phyloP scores from a whole-genome alignment of 1,140 invertebrate species.

The Drosophila takahashii region DNA sequence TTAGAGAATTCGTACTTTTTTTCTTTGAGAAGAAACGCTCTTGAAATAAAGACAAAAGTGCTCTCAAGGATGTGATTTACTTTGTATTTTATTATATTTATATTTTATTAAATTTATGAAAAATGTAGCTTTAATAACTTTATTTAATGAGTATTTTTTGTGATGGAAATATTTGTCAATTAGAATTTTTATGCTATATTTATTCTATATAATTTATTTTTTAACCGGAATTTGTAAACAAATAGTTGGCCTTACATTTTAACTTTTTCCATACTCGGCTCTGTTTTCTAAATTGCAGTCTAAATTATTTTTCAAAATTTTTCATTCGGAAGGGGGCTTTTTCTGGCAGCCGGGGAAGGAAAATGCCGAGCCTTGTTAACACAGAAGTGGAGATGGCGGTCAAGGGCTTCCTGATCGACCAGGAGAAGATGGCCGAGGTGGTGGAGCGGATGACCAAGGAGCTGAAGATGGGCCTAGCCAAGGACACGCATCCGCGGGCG shows the following conservation, averaged over 20 bases:
- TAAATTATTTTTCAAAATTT: not conserved
- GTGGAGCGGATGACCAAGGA: constrained; percentile 91
- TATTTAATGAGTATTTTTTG: too few relatives aligned
- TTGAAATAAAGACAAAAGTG: too few relatives aligned
- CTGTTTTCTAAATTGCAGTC: not conserved
- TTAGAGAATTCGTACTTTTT: too few relatives aligned
- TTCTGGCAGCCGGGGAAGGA: not conserved
- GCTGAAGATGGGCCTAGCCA: constrained; percentile 92
- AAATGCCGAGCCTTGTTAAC: constrained; percentile 1
- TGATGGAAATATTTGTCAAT: too few relatives aligned
- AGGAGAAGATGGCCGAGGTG: constrained; percentile 91
- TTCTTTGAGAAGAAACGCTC: too few relatives aligned
- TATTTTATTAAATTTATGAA: too few relatives aligned
- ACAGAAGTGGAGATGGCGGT: constrained; percentile 32
- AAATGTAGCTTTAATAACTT: too few relatives aligned
- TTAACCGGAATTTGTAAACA: too few relatives aligned
- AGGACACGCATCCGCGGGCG: constrained; percentile 90
- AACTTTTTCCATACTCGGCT: not conserved
- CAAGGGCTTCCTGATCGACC: constrained; percentile 58
- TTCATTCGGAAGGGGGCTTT: not conserved
- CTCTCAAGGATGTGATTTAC: too few relatives aligned
- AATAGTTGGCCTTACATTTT: not conserved
- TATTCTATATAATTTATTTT: too few relatives aligned
- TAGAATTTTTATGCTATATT: too few relatives aligned
- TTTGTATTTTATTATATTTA: too few relatives aligned